A percentile compares a stretch with the other conserved stretches of the same genome.
phyloP scores from a whole-genome alignment of 2,888 invertebrate species.

The Patella caerulea region DNA sequence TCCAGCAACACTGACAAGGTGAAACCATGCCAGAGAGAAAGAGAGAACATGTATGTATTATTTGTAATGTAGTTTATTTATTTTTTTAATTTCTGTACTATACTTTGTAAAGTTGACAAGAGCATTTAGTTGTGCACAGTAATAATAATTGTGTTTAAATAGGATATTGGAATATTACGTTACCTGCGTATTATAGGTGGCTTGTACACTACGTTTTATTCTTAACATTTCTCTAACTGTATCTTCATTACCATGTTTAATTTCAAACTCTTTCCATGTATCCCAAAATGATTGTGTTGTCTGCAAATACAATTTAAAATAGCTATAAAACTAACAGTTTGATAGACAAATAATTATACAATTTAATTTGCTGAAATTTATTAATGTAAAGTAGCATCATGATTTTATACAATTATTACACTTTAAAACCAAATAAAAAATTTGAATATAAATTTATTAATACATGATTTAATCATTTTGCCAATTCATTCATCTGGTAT shows the following conservation, averaged over 20 bases:
- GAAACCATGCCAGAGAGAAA: too few species aligned
- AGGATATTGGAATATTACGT: too few species aligned
- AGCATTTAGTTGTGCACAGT: background rate
- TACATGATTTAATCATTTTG: background rate
- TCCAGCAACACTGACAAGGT: too few species aligned
- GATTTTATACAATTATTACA: too few species aligned
- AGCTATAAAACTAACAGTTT: background rate
- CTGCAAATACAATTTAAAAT: slow-evolving; percentile 41
- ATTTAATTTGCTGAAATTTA: too few species aligned
- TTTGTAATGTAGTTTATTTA: too few species aligned
- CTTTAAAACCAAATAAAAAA: too few species aligned
- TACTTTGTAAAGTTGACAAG: too few species aligned
- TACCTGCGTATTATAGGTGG: slow-evolving; percentile 96
- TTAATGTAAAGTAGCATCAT: too few species aligned
- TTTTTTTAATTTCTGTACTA: too few species aligned
- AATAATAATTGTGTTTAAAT: background rate
- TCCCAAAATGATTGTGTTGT: slow-evolving; percentile 88
- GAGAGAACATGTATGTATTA: too few species aligned
- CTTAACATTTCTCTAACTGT: slow-evolving; percentile 99
- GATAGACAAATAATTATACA: background rate
- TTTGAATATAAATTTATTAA: background rate
- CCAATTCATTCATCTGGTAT: too few species aligned
- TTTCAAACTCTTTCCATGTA: slow-evolving; percentile 99
- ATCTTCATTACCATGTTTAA: slow-evolving; percentile 98
- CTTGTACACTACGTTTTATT: slow-evolving; percentile 97